Percentiles rank a stretch among this genome's conserved stretches.
phyloP scores from a whole-genome alignment of 2,888 invertebrate species.

The Euzophera pinguis region DNA sequence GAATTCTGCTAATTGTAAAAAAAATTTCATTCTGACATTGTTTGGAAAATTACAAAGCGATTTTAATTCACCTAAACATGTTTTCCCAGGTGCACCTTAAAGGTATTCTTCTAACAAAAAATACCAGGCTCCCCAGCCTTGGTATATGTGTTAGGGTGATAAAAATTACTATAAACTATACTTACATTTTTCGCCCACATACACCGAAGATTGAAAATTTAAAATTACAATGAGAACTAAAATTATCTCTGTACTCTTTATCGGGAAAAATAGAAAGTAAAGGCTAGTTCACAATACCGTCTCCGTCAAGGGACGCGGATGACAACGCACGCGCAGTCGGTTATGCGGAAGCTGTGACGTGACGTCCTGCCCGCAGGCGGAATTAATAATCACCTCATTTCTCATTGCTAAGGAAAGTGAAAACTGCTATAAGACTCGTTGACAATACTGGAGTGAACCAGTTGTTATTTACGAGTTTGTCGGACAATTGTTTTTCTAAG shows the following conservation, averaged over 20 bases:
- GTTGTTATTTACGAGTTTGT: not conserved
- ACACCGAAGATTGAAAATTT: constrained; percentile 34
- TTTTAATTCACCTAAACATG: too few species aligned
- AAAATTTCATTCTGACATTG: too few species aligned
- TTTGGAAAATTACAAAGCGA: too few species aligned
- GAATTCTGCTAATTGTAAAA: too few species aligned
- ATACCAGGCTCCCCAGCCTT: too few species aligned
- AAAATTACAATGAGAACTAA: constrained; percentile 42
- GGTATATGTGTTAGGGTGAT: too few species aligned
- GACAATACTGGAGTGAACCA: constrained; percentile 20
- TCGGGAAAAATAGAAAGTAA: constrained; percentile 48
- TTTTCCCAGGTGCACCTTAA: too few species aligned
- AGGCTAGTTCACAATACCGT: constrained; percentile 30
- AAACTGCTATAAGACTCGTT: constrained; percentile 52
- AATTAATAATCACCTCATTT: constrained; percentile 62
- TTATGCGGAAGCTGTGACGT: constrained; percentile 65
- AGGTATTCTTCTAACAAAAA: too few species aligned
- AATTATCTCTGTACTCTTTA: constrained; percentile 38
- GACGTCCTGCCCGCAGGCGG: constrained; percentile 58
- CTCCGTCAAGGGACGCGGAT: constrained; percentile 38
- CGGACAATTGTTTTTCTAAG: too few species aligned
- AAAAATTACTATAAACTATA: too few species aligned
- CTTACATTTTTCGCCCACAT: constrained; percentile 30
- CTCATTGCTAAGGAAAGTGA: constrained; percentile 63
- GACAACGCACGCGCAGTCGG: constrained; percentile 17